These are phyloP conservation scores for Apeltes quadracus DNA, from an alignment of 2,113 vertebrate genomes.

Conservation along the genomic window DNA sequence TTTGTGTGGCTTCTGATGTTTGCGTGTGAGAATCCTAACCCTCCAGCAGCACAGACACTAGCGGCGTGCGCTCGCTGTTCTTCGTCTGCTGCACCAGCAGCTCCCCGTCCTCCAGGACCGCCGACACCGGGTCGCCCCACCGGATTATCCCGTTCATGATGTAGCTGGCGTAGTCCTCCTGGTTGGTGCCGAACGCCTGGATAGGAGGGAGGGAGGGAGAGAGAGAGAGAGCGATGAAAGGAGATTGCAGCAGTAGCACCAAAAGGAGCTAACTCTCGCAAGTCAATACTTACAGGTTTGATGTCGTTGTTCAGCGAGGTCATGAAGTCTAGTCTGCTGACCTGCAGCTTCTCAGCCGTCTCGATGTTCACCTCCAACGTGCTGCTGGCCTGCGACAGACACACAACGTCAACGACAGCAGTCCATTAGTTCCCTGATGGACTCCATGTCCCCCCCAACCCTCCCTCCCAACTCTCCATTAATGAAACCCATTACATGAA, in stretches of 20 bases:
- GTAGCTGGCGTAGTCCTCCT: slow-evolving; percentile 96
- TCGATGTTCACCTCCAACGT: slow-evolving; percentile 96
- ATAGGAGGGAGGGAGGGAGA: background rate
- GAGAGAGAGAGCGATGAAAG: background rate
- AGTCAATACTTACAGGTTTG: slow-evolving; percentile 88
- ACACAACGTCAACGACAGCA: background rate
- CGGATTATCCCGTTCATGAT: slow-evolving; percentile 97
- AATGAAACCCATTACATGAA: slow-evolving; percentile 29
- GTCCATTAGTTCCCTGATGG: slow-evolving; percentile 5
- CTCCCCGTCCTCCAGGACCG: slow-evolving; percentile 89
- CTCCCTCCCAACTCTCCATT: background rate
- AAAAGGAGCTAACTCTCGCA: background rate
- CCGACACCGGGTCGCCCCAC: slow-evolving; percentile 92
- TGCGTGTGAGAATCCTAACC: slow-evolving; percentile 78
- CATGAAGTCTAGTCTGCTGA: slow-evolving; percentile 90
- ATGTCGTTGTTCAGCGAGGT: slow-evolving; percentile 93
- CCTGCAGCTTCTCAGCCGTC: slow-evolving; percentile 90
- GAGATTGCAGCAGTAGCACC: background rate
- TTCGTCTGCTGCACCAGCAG: slow-evolving; percentile 95
- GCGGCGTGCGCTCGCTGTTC: slow-evolving; percentile 94
- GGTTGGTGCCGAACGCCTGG: slow-evolving; percentile 95
- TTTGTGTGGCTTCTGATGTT: too few relatives aligned
- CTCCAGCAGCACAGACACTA: slow-evolving; percentile 95
- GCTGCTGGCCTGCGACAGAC: slow-evolving; percentile 83
- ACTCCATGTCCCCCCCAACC: slow-evolving; percentile 17